phyloP scores from a whole-genome alignment of 1,140 invertebrate genomes.

The Cylas formicarius region DNA sequence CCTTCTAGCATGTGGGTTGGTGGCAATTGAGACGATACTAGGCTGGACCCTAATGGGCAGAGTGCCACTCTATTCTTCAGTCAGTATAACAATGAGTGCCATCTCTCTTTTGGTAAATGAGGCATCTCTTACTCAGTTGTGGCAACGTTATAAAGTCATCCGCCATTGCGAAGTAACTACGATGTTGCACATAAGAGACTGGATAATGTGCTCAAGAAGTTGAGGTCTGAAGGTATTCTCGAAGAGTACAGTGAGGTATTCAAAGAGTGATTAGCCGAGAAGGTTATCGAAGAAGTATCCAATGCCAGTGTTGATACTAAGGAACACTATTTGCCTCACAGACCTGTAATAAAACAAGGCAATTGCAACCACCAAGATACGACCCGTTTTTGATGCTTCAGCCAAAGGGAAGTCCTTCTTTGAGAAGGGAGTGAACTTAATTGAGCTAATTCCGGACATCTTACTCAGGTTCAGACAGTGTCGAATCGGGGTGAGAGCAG shows the following conservation, averaged over 20 bases:
- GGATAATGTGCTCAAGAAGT: background rate
- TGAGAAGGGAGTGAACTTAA: slow-evolving; percentile 37
- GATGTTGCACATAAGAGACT: slow-evolving; percentile 2
- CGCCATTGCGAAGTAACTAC: slow-evolving; percentile 1
- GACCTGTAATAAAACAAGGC: no score
- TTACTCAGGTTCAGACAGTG: slow-evolving; percentile 37
- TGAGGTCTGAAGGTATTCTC: background rate
- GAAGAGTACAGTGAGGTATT: background rate
- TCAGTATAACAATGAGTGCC: no score
- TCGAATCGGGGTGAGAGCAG: slow-evolving; percentile 36
- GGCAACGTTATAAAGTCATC: background rate
- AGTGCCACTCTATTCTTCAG: slow-evolving; percentile 14
- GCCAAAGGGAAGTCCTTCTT: slow-evolving; percentile 14
- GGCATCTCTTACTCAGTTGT: no score
- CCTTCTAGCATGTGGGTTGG: slow-evolving; percentile 28
- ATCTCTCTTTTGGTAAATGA: no score
- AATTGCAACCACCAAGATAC: slow-evolving; percentile 1
- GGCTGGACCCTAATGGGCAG: slow-evolving; percentile 36
- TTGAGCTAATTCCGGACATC: slow-evolving; percentile 39
- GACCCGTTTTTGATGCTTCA: slow-evolving; percentile 1
- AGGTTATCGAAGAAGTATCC: background rate
- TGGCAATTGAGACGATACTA: slow-evolving; percentile 33
- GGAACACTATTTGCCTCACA: background rate
- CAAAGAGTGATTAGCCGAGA: slow-evolving; percentile 1
- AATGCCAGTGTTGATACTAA: background rate